Base-by-base conservation (phyloP, 2,888 invertebrate species). In the Andrena chrysosceles region DNA sequence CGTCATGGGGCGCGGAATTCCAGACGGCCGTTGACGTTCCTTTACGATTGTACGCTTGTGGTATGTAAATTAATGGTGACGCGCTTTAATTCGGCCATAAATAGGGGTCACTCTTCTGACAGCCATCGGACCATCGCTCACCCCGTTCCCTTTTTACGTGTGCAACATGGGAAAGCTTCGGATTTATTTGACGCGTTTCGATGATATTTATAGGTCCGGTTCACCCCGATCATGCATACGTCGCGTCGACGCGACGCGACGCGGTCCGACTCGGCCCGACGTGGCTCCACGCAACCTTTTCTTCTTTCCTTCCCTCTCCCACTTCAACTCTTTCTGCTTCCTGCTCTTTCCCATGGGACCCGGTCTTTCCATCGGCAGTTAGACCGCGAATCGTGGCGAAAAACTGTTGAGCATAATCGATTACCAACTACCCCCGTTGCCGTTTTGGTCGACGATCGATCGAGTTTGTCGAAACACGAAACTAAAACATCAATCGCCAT, bases 31-130 rank as follows among this genome's bases (percentile, higher is more conserved):
- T 54, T 74, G 75, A 83, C 83, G 85, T 71, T 86, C 77, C 81
- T 80, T 77, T 83, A 71, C 84, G 87, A 78, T 85, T 85, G 83
- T 75, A 20, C 60, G 86, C 80, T 82, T 87, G 89, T 85, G 90
- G 91, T 91, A 93, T 93, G 93, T 91, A 93, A 93, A 94, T 94
- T 93, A 93, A 94, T 92, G 93, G 93, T 91, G 93, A 93, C 93
- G 93, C 93, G 93, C 91, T 94, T 94, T 94, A 93, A 94, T 94
- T 94, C 93, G 93, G 93, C 93, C 93, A 94, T 93, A 93, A 94
- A 94, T 93, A 93, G 93, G 91, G 93, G 93, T 93, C 91, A 92
- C 93, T 92, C 91, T 90, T 92, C 90, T 88, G 89, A 86, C 92
- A 90, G 88, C 91, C 91, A 91, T 91, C 89, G 89, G 91, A 78